These are phyloP conservation scores for Troides aeacus DNA, from an alignment of 2,888 invertebrate genomes.

Conservation along the genomic window DNA sequence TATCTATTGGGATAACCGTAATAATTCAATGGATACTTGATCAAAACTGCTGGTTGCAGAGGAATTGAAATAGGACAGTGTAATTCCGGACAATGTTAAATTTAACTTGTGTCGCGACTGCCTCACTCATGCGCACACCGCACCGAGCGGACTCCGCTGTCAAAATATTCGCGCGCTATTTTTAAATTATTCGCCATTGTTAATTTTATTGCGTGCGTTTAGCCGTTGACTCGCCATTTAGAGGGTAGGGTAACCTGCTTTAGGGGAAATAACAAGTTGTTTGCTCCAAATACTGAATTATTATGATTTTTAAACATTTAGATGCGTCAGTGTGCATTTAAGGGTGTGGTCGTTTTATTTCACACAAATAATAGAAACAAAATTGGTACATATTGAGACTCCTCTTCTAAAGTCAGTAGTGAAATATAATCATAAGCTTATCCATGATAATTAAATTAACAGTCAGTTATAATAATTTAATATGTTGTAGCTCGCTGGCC, in stretches of 20 bases:
- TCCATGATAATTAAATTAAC: no score
- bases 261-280: slow-evolving; percentile 17
- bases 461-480: no score
- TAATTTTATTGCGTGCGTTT: slow-evolving; percentile 21
- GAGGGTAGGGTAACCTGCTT: slow-evolving; percentile 24
- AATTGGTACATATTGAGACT: no score
- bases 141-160: slow-evolving; percentile 41
- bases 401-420: no score
- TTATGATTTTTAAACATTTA: background rate
- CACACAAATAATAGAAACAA: background rate
- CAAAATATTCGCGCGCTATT: slow-evolving; percentile 47
- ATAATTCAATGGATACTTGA: slow-evolving; percentile 34
- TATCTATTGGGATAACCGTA: background rate
- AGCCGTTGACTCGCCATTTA: slow-evolving; percentile 1
- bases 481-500: no score
- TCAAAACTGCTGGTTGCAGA: slow-evolving; percentile 57
- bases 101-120: slow-evolving; percentile 66
- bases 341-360: background rate
- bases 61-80: slow-evolving; percentile 65
- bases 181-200: slow-evolving; percentile 28
- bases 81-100: slow-evolving; percentile 69
- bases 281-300: slow-evolving; percentile 25
- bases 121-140: slow-evolving; percentile 65
- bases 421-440: no score
- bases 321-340: slow-evolving; percentile 8